A percentile compares a stretch with the other conserved stretches of the same genome.
phyloP scores from a whole-genome alignment of 2,888 invertebrate genomes.

The Acanthosoma haemorrhoidale region DNA sequence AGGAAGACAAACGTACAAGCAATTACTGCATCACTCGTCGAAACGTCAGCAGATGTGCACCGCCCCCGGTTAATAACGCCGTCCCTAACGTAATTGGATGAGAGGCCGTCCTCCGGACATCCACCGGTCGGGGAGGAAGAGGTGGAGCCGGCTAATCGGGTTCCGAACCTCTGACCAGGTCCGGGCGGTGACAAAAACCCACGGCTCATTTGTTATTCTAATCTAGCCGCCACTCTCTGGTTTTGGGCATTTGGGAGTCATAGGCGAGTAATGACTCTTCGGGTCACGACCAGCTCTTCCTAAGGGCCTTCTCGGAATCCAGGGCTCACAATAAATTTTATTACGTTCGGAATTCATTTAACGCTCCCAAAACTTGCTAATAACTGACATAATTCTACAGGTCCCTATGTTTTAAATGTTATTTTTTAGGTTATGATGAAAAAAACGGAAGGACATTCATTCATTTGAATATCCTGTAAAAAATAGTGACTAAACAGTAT shows the following conservation, averaged over 20 bases:
- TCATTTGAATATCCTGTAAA: no score
- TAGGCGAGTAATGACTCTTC: neutral
- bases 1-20: conserved; percentile 6
- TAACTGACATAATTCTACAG: no score
- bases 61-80: neutral
- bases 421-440: no score
- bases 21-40: neutral
- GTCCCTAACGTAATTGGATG: neutral
- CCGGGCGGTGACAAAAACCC: conserved; percentile 5
- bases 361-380: no score
- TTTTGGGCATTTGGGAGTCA: conserved; percentile 16
- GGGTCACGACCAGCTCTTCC: neutral
- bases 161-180: neutral
- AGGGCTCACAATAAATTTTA: neutral
- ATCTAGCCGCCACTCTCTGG: neutral
- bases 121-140: no score
- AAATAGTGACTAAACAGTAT: no score
- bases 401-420: no score
- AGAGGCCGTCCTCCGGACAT: neutral
- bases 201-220: conserved; percentile 17
- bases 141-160: neutral
- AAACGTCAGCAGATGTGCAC: conserved; percentile 1
- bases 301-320: neutral
- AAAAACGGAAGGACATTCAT: no score
- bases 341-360: neutral